These are phyloP conservation scores for Microchrysa polita DNA, from an alignment of 2,888 invertebrate species.

Conservation along the genomic window DNA sequence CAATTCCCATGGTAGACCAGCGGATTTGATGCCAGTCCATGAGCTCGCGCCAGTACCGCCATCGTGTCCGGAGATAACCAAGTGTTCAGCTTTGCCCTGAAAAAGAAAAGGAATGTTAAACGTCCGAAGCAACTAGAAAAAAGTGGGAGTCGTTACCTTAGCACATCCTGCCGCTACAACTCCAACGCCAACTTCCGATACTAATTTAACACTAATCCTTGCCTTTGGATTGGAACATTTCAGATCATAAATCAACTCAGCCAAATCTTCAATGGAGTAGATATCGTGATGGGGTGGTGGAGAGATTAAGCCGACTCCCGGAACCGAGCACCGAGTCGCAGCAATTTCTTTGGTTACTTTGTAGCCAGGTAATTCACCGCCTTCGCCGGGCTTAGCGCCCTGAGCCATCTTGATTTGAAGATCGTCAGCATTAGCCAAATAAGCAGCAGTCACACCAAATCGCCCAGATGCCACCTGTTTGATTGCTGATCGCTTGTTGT, in stretches of 20 bases:
- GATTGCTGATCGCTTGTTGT: constrained; percentile 91
- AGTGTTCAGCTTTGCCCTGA: constrained; percentile 96
- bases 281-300: constrained; percentile 99
- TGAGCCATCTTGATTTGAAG: constrained; percentile 99
- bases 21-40: constrained; percentile 99
- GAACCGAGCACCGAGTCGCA: constrained; percentile 91
- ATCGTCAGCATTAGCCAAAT: constrained; percentile 97
- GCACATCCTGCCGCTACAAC: constrained; percentile 99
- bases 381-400: constrained; percentile 99
- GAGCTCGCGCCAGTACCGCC: constrained; percentile 99
- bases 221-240: constrained; percentile 97
- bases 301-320: constrained; percentile 97
- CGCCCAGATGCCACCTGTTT: constrained; percentile 99
- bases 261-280: constrained; percentile 98
- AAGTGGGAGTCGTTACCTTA: constrained; percentile 72
- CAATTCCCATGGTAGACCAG: constrained; percentile 98
- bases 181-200: constrained; percentile 98
- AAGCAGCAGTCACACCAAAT: constrained; percentile 97
- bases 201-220: constrained; percentile 95
- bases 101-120: constrained; percentile 43
- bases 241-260: constrained; percentile 97
- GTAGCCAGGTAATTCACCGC: constrained; percentile 93
- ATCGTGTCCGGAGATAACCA: constrained; percentile 98
- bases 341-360: constrained; percentile 96
- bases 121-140: neutral